Base-by-base conservation (phyloP, 2,797 vertebrate genomes). In the Molossus molossus region DNA sequence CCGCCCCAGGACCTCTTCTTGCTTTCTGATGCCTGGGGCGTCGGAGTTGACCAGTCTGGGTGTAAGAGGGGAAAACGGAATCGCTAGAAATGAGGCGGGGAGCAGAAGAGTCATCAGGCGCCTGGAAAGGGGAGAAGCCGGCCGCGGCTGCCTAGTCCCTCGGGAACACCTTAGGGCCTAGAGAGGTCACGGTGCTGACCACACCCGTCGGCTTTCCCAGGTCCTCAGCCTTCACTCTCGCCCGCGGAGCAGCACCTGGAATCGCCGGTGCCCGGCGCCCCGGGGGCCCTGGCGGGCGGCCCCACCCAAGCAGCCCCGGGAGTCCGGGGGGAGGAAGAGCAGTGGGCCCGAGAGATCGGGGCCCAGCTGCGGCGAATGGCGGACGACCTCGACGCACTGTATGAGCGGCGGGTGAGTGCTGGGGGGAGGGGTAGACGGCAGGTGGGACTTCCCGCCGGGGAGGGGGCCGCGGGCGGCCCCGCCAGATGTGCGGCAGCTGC, bases 291-390 rank as follows among this genome's bases (percentile, higher is more conserved):
- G 97, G 97, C 94, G 69, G 97, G 97, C 58, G 96, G 97, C 70
- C 97, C 97, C 81, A 92, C 95, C 15, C 96, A 96, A 50, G 96
- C 97, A 5, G 96, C 94, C 85, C 97, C 96, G 21, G 96, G 95
- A 37, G 87, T 95, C 29, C 90, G 93, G 1, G 96, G 96, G 73
- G 96, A 97, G 96, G 97, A 98, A 81, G 95, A 94, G 73, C 93
- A 97, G 79, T 96, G 95, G 60, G 98, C 98, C 95, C 97, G 90
- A 5, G 97, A 97, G 60, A 96, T 98, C 45, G 98, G 97, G 7
- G 97, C 97, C 70, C 98, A 97, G 87, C 95, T 98, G 88, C 97
- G 98, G 77, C 91, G 95, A 77, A 96, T 98, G 97, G 98, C 98
- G 3, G 98, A 98, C 76, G 97, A 97, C 90, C 98, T 98, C 87